Evolutionary conservation across 2,888 invertebrate species (phyloP).

Genomic region (Nymphalis c-album): DNA sequence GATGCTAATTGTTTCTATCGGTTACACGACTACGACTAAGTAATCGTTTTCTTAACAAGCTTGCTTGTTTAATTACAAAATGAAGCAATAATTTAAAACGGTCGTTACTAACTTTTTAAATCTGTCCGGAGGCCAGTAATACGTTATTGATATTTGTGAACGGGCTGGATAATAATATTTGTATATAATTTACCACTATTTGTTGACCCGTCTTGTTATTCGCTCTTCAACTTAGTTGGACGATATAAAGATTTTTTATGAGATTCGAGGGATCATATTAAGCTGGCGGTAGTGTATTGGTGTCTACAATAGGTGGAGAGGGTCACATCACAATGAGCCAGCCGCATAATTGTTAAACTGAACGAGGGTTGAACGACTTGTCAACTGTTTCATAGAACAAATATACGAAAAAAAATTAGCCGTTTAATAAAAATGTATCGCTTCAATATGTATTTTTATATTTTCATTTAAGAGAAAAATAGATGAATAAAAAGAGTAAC

Average conservation of each 20-base stretch:
- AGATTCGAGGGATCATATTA: slow-evolving; percentile 47
- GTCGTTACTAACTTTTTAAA: slow-evolving; percentile 76
- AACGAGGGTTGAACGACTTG: slow-evolving; percentile 78
- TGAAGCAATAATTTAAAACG: slow-evolving; percentile 36
- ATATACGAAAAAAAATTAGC: slow-evolving; percentile 49
- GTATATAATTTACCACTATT: slow-evolving; percentile 62
- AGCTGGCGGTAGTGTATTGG: slow-evolving; percentile 59
- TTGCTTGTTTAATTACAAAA: slow-evolving; percentile 25
- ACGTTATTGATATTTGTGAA: slow-evolving; percentile 81
- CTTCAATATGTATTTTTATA: neutral
- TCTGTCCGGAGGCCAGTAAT: slow-evolving; percentile 75
- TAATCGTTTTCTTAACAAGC: slow-evolving; percentile 11
- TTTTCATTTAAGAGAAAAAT: too few species aligned
- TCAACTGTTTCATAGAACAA: slow-evolving; percentile 74
- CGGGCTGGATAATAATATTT: slow-evolving; percentile 80
- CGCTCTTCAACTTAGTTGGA: slow-evolving; percentile 33
- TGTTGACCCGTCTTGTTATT: slow-evolving; percentile 52
- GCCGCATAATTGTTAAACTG: slow-evolving; percentile 79
- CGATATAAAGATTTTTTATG: slow-evolving; percentile 41
- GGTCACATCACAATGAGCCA: slow-evolving; percentile 76
- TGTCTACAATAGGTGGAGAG: slow-evolving; percentile 76
- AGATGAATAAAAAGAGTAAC: too few species aligned
- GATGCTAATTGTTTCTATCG: too few species aligned
- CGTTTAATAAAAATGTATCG: slow-evolving; percentile 33
- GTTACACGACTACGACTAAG: neutral